Evolutionary conservation across 2,797 vertebrate species (phyloP).

Genomic region (Cichlasoma orientale): DNA sequence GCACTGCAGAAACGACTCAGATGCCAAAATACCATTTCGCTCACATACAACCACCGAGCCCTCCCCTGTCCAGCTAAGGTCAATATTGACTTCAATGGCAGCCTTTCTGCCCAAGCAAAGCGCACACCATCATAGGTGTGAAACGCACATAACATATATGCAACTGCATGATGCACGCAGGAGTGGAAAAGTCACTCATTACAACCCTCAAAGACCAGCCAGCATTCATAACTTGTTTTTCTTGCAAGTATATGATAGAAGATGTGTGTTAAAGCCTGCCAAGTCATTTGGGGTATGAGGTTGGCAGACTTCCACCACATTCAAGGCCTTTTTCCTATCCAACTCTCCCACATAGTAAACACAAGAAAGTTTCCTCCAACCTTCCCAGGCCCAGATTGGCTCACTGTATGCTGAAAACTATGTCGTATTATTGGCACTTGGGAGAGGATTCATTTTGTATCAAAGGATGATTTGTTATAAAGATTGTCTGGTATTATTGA

Average conservation of each 20-base stretch:
- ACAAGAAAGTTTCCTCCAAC: slow-evolving; percentile 49
- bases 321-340: slow-evolving; percentile 41
- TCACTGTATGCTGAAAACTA: slow-evolving; percentile 43
- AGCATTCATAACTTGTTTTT: slow-evolving; percentile 41
- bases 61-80: slow-evolving; percentile 50
- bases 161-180: slow-evolving; percentile 17
- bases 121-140: slow-evolving; percentile 37
- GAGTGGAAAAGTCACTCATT: slow-evolving; percentile 42
- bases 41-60: slow-evolving; percentile 12
- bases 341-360: slow-evolving; percentile 54
- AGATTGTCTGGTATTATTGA: background rate
- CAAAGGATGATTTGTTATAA: slow-evolving; percentile 5
- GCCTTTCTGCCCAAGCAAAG: slow-evolving; percentile 49
- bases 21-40: slow-evolving; percentile 54
- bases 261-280: slow-evolving; percentile 31
- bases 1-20: slow-evolving; percentile 15
- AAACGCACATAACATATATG: slow-evolving; percentile 38
- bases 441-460: slow-evolving; percentile 11
- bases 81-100: slow-evolving; percentile 75
- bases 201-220: slow-evolving; percentile 16
- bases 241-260: slow-evolving; percentile 20
- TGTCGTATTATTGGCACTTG: slow-evolving; percentile 21
- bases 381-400: background rate
- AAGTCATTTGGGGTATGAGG: slow-evolving; percentile 31
- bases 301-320: slow-evolving; percentile 49